These are phyloP conservation scores for Epinotia brunnichana DNA, from an alignment of 2,888 invertebrate species.

Conservation along the genomic window DNA sequence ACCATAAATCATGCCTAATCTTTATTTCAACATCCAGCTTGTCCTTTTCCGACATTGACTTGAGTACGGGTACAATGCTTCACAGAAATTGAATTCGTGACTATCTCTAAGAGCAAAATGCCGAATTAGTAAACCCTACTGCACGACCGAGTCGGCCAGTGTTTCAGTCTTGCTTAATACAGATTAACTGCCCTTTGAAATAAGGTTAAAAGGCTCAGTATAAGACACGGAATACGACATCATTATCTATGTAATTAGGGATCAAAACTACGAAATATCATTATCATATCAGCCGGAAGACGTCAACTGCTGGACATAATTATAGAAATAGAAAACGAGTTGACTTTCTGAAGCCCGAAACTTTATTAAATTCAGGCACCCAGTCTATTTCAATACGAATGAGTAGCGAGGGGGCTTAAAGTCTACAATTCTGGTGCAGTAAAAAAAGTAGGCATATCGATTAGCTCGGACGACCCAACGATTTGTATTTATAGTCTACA, in stretches of 20 bases:
- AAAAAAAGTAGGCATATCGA: too few species aligned
- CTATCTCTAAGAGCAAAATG: slow-evolving; percentile 58
- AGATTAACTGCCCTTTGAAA: slow-evolving; percentile 30
- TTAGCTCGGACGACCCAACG: not conserved
- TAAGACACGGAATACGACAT: not conserved
- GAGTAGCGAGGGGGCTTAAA: too few species aligned
- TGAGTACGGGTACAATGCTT: slow-evolving; percentile 46
- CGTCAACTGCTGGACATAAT: too few species aligned
- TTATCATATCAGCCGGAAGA: too few species aligned
- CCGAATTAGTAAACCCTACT: slow-evolving; percentile 55
- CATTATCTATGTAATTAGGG: not conserved
- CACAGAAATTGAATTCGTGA: slow-evolving; percentile 64
- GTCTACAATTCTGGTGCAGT: too few species aligned
- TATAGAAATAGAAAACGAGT: too few species aligned
- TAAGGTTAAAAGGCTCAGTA: slow-evolving; percentile 19
- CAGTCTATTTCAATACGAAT: too few species aligned
- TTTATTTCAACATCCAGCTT: slow-evolving; percentile 4
- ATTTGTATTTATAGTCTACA: not conserved
- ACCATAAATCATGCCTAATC: slow-evolving; percentile 8
- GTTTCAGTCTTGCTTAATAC: slow-evolving; percentile 55
- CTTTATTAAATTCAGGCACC: too few species aligned
- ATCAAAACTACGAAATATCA: not conserved
- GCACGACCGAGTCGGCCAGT: slow-evolving; percentile 52
- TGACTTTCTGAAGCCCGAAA: too few species aligned
- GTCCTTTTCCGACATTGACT: slow-evolving; percentile 3